phyloP scores from a whole-genome alignment of 2,113 vertebrate species.

The Isichthys henryi region DNA sequence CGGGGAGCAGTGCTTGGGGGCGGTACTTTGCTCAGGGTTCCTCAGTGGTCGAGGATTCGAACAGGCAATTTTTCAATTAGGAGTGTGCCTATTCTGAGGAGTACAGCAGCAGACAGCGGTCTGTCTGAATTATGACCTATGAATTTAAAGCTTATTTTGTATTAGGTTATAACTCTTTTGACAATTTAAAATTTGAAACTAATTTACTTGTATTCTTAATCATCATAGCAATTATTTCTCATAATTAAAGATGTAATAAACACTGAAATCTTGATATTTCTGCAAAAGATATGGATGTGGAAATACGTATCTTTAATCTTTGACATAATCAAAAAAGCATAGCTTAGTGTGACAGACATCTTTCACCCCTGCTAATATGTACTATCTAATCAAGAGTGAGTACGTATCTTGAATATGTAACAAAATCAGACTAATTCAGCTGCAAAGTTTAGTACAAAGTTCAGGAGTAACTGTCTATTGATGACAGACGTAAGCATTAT shows the following conservation, averaged over 20 bases:
- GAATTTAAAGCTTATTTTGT: background rate
- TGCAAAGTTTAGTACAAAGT: background rate
- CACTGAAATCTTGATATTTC: background rate
- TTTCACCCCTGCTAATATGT: constrained; percentile 4
- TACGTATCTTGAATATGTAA: background rate
- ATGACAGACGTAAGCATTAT: background rate
- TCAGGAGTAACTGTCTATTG: background rate
- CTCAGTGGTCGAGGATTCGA: no score
- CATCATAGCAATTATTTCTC: background rate
- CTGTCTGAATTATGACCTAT: background rate
- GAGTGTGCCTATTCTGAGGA: background rate
- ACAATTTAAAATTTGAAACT: background rate
- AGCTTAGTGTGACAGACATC: background rate
- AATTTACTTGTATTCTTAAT: background rate
- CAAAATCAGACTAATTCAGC: background rate
- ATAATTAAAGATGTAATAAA: background rate
- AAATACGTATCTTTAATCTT: background rate
- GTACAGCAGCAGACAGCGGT: background rate
- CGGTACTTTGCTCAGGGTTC: no score
- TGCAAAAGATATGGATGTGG: background rate
- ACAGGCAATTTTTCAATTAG: no score
- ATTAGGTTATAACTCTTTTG: background rate
- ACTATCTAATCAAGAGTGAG: background rate
- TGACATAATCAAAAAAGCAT: background rate
- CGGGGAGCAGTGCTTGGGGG: no score